A percentile compares a stretch with the other conserved stretches of the same genome.
Conservation (phyloP, 2,888 invertebrate genomes). For the Oscheius sp. region DNA sequence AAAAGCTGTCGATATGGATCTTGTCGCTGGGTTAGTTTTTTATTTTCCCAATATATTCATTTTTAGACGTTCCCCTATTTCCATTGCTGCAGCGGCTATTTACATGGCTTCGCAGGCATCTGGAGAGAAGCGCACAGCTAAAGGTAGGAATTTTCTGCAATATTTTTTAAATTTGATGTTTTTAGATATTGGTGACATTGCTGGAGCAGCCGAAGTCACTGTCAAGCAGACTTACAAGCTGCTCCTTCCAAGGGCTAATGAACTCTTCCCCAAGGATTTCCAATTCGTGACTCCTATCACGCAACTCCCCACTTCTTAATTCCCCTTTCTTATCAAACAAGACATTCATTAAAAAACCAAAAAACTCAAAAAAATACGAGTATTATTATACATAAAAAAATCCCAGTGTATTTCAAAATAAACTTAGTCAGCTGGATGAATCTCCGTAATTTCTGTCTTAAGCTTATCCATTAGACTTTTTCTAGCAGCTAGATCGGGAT, state of each 20-base stretch:
- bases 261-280: constrained; percentile 95
- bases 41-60: background rate
- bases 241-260: constrained; percentile 89
- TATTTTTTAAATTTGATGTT: background rate
- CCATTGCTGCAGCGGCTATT: constrained; percentile 98
- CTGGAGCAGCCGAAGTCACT: constrained; percentile 97
- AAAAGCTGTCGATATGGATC: constrained; percentile 94
- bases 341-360: background rate
- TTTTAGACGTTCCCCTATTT: constrained; percentile 88
- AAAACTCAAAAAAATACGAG: constrained; percentile 28
- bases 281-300: constrained; percentile 94
- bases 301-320: constrained; percentile 80
- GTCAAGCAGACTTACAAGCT: constrained; percentile 96
- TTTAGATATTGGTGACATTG: constrained; percentile 93
- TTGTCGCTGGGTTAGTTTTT: constrained; percentile 85
- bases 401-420: constrained; percentile 1
- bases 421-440: constrained; percentile 16
- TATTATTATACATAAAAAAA: constrained; percentile 4
- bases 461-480: constrained; percentile 22
- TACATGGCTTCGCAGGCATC: constrained; percentile 99
- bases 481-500: background rate
- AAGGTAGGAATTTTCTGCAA: constrained; percentile 77
- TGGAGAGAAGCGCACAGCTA: constrained; percentile 91
- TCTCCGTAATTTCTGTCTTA: constrained; percentile 28
- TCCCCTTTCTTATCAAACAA: background rate